Base-by-base conservation (phyloP, 2,888 invertebrate species). In the Drosophila prostipennis region DNA sequence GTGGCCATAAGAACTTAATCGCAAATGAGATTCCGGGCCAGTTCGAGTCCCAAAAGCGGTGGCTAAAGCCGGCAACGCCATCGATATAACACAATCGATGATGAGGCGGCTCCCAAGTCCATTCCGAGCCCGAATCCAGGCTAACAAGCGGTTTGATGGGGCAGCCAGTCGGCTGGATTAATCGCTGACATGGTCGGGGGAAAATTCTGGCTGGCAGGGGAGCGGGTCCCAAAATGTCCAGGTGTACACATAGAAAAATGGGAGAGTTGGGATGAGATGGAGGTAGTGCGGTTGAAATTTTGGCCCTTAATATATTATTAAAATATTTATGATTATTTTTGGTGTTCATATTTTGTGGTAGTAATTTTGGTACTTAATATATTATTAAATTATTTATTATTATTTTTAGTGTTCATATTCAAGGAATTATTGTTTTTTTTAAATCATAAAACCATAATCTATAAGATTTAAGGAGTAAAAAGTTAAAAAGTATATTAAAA, bases 131-230 rank as follows among this genome's bases (percentile, higher is more conserved):
- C 64, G 51, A 65, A 53, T 48, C 55, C 60, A 40, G 82, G 65
- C 79, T 84, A 87, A 83, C 87, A 87, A 82, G 87, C 85, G 69
- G 76, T 45, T 89, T 91, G 91, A 91, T 90, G 90, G 90, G 89
- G 89, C 87, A 87, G 80, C 70, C 87, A 86, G 85, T 78, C 89
- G 86, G 80, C 86, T 88, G 90, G 89, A 91, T 91, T 91, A 91
- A 91, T 91, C 91, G 91, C 80, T 91, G 91, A 91, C 91, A 91
- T 87, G 90, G 80, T 76, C 88, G 80, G 58, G 53, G 74, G 58
- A 40, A 71, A 45, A 48, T 57, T 29, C 54, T 42, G 46, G 23
- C 51, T 36, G 45, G 29, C 16, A 14, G 53, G 2, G 55, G 19
- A 54, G 53, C 37, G 59, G 53, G 7, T 46, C 61, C 68, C 56